Percentiles rank a stretch among this genome's conserved stretches.
phyloP scores from a whole-genome alignment of 2,888 invertebrate genomes.

The Agrochola lychnidis region DNA sequence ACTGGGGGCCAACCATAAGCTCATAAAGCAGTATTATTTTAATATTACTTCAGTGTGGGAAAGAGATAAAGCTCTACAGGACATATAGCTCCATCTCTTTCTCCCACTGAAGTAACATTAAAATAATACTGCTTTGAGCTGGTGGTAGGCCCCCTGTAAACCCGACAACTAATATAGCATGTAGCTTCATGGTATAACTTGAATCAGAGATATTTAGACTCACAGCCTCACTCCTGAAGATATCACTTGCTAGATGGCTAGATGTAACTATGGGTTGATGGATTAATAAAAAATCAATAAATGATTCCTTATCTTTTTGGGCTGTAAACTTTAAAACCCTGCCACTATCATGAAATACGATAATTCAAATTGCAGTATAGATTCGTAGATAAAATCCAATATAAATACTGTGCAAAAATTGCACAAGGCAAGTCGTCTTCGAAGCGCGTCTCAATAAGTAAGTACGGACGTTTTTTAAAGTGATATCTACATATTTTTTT shows the following conservation, averaged over 20 bases:
- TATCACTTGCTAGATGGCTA: neutral
- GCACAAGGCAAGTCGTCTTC: constrained; percentile 42
- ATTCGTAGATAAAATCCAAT: constrained; percentile 33
- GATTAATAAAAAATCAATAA: neutral
- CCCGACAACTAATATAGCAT: neutral
- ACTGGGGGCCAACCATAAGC: too few species aligned
- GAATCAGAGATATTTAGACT: neutral
- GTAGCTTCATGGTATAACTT: neutral
- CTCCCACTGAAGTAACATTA: too few species aligned
- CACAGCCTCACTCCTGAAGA: neutral
- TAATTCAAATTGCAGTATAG: constrained; percentile 6
- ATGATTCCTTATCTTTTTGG: constrained; percentile 32
- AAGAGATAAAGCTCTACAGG: too few species aligned
- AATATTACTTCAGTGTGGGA: too few species aligned
- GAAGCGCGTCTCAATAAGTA: constrained; percentile 51
- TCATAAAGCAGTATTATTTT: too few species aligned
- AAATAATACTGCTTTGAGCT: too few species aligned
- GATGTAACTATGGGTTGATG: neutral
- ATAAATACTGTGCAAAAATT: constrained; percentile 36
- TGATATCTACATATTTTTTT: neutral
- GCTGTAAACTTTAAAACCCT: constrained; percentile 25
- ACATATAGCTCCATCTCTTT: too few species aligned
- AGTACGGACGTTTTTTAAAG: constrained; percentile 22
- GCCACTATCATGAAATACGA: constrained; percentile 9
- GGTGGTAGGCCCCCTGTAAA: too few species aligned